Base-by-base conservation (phyloP, 2,888 invertebrate species). In the Dioctria rufipes region DNA sequence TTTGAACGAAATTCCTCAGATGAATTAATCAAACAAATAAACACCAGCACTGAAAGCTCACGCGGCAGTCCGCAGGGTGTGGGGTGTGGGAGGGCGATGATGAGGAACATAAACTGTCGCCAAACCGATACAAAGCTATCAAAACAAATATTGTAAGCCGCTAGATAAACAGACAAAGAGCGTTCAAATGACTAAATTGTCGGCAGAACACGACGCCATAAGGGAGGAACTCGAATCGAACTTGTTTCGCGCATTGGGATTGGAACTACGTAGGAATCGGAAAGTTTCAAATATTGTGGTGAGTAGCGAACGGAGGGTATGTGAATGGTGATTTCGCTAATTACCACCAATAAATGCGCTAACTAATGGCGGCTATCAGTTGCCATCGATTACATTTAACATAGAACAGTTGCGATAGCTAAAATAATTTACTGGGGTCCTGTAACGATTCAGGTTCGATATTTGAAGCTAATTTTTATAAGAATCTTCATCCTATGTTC, bases 21-120 rank as follows among this genome's bases (percentile, higher is more conserved):
- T 63, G 77, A 77, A 77, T 77, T 61, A 77, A 77, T 77, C 40
- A 77, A 77, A 77, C 61, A 46, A 77, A 77, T 77, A 43, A 77
- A n/a, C 37, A n/a, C 13, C 60, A 39, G 6, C 40, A 25, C 25
- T 25, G n/a, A 4, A 37, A n/a, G 3, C 6, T 51, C 9, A 46
- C 37, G 46, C 42, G 43, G 75, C 58, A 5, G 39, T 25, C 9
- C 71, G 8, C 13, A 3, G 9, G 46, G 5, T 2, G 37, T 3
- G 4, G 43, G 39, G 3, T 3, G 51, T 25, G 25, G 25, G 25
- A 25, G 25, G 25, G 25, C 25, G 25, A 25, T 25, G 25, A 25
- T 25, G 25, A 25, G 63, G 25, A 54, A 54, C 63, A 39, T 37
- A 11, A 77, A 37, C 39, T 63, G 77, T 43, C 77, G 61, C 61